phyloP scores from a whole-genome alignment of 1,140 invertebrate species.

The Dreissena polymorpha region DNA sequence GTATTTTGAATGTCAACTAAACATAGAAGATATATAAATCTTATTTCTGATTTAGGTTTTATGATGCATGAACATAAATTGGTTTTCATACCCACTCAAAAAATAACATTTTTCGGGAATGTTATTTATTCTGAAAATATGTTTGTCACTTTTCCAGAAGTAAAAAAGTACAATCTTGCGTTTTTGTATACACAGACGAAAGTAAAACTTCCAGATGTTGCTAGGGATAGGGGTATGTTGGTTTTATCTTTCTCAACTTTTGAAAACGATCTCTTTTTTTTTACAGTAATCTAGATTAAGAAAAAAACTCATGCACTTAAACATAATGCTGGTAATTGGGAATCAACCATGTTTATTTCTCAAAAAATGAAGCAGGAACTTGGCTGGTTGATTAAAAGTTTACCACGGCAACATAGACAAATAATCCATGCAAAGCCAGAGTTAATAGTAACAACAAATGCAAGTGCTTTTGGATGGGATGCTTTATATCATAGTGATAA shows the following conservation, averaged over 20 bases:
- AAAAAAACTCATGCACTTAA: background rate
- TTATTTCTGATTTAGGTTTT: slow-evolving; percentile 40
- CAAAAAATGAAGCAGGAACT: background rate
- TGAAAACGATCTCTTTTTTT: slow-evolving; percentile 16
- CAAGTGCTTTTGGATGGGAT: slow-evolving; percentile 21
- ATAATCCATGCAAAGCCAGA: slow-evolving; percentile 11
- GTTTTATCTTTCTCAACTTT: slow-evolving; percentile 19
- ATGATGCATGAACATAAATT: slow-evolving; percentile 52
- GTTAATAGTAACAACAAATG: slow-evolving; percentile 22
- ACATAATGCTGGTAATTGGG: slow-evolving; percentile 6
- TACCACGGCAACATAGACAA: slow-evolving; percentile 16
- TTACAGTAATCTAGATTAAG: slow-evolving; percentile 16
- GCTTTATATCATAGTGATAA: slow-evolving; percentile 2
- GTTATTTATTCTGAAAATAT: slow-evolving; percentile 53
- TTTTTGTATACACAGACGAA: background rate
- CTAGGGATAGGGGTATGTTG: background rate
- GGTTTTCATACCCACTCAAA: slow-evolving; percentile 38
- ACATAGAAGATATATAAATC: slow-evolving; percentile 42
- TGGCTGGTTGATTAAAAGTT: slow-evolving; percentile 17
- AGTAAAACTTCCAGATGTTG: slow-evolving; percentile 18
- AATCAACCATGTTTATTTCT: background rate
- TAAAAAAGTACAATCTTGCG: slow-evolving; percentile 21
- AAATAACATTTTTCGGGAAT: slow-evolving; percentile 53
- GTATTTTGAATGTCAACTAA: slow-evolving; percentile 43
- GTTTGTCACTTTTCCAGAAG: slow-evolving; percentile 32